Percentiles rank a stretch among this genome's conserved stretches.
Evolutionary conservation across 2,888 invertebrate genomes (phyloP).

Genomic region (Melangyna quadrimaculata): DNA sequence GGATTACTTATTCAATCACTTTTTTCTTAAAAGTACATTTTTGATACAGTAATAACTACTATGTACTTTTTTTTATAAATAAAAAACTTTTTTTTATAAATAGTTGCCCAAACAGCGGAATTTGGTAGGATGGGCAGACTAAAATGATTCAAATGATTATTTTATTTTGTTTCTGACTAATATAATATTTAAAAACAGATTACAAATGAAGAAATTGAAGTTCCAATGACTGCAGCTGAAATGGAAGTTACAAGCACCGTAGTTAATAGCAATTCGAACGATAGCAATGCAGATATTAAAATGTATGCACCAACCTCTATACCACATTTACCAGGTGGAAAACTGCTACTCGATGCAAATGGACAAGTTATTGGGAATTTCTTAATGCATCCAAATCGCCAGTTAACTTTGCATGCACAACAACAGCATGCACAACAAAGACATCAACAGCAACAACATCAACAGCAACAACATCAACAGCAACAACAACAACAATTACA

Average conservation of each 20-base stretch:
- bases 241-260: conserved; percentile 84
- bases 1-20: too few relatives aligned
- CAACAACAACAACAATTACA: conserved; percentile 74
- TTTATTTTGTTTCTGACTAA: not conserved
- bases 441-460: conserved; percentile 66
- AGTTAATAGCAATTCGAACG: conserved; percentile 79
- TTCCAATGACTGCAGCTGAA: conserved; percentile 84
- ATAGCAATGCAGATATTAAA: conserved; percentile 78
- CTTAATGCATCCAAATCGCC: conserved; percentile 74
- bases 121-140: too few relatives aligned
- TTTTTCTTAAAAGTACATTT: too few relatives aligned
- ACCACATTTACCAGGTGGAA: conserved; percentile 73
- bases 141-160: too few relatives aligned
- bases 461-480: conserved; percentile 67
- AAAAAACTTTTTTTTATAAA: too few relatives aligned
- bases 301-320: conserved; percentile 74
- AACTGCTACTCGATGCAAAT: conserved; percentile 79
- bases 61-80: too few relatives aligned
- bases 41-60: too few relatives aligned
- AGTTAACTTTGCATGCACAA: conserved; percentile 66
- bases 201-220: conserved; percentile 73
- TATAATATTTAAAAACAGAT: conserved; percentile 19
- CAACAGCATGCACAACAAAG: conserved; percentile 73
- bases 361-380: conserved; percentile 80
- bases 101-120: too few relatives aligned